Evolutionary conservation across 2,888 invertebrate genomes (phyloP), one percentile per base, ranked within the genome.

Genomic region (Dicycla oo): DNA sequence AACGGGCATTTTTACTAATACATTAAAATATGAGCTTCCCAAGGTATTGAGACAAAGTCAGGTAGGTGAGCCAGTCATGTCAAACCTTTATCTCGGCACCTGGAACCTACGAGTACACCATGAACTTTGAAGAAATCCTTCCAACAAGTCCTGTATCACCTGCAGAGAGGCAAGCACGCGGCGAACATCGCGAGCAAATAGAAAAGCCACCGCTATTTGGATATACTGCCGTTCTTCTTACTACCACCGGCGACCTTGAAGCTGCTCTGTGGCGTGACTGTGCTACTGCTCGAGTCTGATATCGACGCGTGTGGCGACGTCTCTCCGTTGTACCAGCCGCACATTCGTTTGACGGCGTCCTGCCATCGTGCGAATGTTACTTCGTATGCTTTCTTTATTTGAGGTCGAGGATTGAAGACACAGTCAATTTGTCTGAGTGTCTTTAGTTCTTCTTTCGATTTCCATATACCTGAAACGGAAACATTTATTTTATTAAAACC

Each of bases 391-490:
- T 92, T 92, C 66, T 89, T 91, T 0, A 93, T 84, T 23, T 94
- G 89, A 0, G 90, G 75, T 0, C 96, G 92, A 0, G 97, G 97
- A n/a, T 89, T 88, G 84, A 98, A 98, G 38, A 97, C 93, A 69
- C 93, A 94, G 23, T 97, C 97, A 18, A 97, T 90, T 87, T 96
- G 93, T 34, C 97, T 96, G 62, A 98, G 93, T 13, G 96, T 88
- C 72, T 94, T 92, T 38, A 98, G 89, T 81, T 98, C 97, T 5
- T 97, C 96, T 86, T 97, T 97, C 62, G 96, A 96, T 83, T 97
- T 96, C 98, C 98, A 98, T 77, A 98, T 94, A 85, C 97, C 98
- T 97, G 91, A 23, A 91, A 51, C 11, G 18, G 2, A 40, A 49
- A 73, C 11, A 26, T 38, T 18, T 26, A 45, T 38, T 5, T 13